Percentiles rank a stretch among this genome's conserved stretches.
Conservation (phyloP, 2,888 invertebrate species). For the Agriotes lineatus region DNA sequence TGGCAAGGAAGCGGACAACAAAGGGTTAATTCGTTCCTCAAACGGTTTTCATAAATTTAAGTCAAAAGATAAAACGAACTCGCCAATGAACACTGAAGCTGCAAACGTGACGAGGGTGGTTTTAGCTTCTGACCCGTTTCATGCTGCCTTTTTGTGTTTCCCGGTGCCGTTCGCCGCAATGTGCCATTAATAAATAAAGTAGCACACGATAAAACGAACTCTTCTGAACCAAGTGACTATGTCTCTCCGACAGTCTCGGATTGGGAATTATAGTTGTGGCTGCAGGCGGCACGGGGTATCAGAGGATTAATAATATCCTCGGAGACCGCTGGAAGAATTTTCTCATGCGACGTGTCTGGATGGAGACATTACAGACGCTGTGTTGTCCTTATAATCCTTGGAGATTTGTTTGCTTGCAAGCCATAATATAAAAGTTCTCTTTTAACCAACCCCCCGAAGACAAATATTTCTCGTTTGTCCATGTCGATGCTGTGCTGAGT, state of each 20-base stretch:
- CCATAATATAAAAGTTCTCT: not conserved
- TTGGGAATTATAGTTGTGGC: not conserved
- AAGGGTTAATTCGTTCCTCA: not conserved
- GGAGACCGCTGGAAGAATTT: conserved; percentile 5
- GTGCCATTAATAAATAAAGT: conserved; percentile 1
- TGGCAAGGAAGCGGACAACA: not conserved
- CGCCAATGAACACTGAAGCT: not conserved
- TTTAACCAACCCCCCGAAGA: too few relatives aligned
- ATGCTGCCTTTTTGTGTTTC: not conserved
- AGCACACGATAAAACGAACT: not conserved
- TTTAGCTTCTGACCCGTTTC: not conserved
- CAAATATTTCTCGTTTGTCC: too few relatives aligned
- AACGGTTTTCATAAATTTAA: not conserved
- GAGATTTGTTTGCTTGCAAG: conserved; percentile 1
- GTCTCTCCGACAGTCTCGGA: too few relatives aligned
- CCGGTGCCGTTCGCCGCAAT: not conserved
- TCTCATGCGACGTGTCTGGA: not conserved
- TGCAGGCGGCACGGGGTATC: not conserved
- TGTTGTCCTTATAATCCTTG: conserved; percentile 18
- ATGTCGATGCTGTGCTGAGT: too few relatives aligned
- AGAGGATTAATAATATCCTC: conserved; percentile 17
- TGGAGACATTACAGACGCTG: conserved; percentile 4
- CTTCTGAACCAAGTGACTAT: too few relatives aligned
- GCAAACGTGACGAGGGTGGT: conserved; percentile 10
- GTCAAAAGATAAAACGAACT: too few relatives aligned